Conservation (phyloP, 2,113 vertebrate genomes). For the Eurystomus gularis region DNA sequence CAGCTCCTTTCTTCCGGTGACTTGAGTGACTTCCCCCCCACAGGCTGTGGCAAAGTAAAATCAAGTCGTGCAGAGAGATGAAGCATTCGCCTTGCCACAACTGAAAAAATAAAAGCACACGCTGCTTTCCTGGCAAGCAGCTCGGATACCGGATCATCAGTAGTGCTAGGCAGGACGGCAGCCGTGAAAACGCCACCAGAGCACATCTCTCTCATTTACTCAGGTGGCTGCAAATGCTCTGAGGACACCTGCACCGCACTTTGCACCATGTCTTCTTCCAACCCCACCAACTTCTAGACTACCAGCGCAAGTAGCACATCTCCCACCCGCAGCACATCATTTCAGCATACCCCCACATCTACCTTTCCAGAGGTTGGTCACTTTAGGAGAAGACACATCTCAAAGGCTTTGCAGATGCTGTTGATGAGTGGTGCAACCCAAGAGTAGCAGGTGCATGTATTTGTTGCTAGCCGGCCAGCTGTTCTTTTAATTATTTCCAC, state of each 20-base stretch:
- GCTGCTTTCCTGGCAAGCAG: neutral
- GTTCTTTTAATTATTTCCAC: neutral
- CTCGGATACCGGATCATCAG: fast-evolving
- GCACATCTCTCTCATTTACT: neutral
- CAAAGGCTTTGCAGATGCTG: neutral
- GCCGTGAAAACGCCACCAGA: neutral
- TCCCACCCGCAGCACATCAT: fast-evolving
- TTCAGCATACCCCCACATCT: neutral
- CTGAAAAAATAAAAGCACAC: fast-evolving
- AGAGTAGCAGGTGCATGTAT: neutral
- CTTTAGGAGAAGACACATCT: neutral
- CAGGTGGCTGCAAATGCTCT: neutral
- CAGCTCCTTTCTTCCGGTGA: neutral
- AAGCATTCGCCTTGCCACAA: neutral
- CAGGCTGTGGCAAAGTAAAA: neutral
- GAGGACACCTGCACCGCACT: fast-evolving
- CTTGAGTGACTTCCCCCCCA: neutral
- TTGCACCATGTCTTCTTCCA: neutral
- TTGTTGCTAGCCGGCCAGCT: neutral
- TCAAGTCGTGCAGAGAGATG: neutral
- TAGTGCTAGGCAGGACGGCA: neutral
- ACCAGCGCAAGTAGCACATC: neutral
- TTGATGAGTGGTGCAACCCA: neutral
- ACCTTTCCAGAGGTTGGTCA: fast-evolving
- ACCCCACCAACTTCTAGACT: neutral